Evolutionary conservation across 2,888 invertebrate species (phyloP), one percentile per base, ranked within the genome.

Genomic region (Tipula vernalis): DNA sequence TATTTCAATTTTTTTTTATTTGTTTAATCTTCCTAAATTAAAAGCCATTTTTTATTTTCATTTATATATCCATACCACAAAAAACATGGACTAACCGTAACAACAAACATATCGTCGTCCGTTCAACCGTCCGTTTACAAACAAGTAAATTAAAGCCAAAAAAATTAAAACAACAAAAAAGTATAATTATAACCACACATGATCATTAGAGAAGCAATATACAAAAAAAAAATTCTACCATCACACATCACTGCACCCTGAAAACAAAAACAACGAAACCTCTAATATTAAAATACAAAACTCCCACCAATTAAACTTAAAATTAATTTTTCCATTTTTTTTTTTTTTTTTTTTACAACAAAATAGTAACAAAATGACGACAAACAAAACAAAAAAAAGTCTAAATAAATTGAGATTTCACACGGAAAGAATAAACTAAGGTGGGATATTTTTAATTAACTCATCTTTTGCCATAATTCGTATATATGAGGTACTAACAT

Each of bases 261-360:
- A 57, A 57, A 39, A 39, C 39, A 39, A 39, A 57, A 57, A 57
- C 6, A 18, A 71, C 71, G 71, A 71, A 71, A 71, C 71, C 71
- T 71, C 71, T 71, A 71, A 71, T 71, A 71, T 71, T 28, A 71
- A 71, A 71, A 71, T 71, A 18, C 10, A 71, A 71, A 71, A 71
- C 71, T 71, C 71, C 71, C 71, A 71, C 71, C 71, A 71, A 71
- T 71, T 71, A 71, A 71, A 71, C 71, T 71, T 71, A 71, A 71
- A 71, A 71, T 39, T 57, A 28, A 71, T 71, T 71, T 71, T 39
- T 39, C 39, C 39, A 39, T 39, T 39, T 39, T 39, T 4, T 39
- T 39, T 4, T 51, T 15, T 51, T 15, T 51, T 51, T 71, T 28
- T 71, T 18, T 28, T 28, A 71, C 71, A 71, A 28, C 71, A 71